phyloP scores from a whole-genome alignment of 2,113 vertebrate species.

The Nycticorax nycticorax region DNA sequence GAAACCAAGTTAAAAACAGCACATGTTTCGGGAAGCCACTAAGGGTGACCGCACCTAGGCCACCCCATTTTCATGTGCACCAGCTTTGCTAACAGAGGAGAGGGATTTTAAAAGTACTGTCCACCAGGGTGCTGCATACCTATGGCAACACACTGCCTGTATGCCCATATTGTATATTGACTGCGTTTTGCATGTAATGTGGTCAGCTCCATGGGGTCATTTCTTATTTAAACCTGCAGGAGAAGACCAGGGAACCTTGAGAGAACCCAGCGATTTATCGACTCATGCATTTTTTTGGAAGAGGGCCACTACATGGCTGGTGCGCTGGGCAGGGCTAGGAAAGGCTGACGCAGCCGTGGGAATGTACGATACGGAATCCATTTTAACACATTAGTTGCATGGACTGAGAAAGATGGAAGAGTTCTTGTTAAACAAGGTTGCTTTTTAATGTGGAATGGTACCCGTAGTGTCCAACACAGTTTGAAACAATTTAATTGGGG shows the following conservation, averaged over 20 bases:
- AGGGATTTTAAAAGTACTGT: background rate
- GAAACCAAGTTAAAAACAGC: background rate
- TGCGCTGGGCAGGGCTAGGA: background rate
- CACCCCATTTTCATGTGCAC: background rate
- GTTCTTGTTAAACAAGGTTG: background rate
- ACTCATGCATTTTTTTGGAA: background rate
- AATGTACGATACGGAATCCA: background rate
- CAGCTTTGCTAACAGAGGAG: background rate
- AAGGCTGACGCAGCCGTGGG: background rate
- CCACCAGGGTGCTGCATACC: accelerated
- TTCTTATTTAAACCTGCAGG: background rate
- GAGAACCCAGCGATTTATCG: background rate
- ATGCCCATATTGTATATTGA: background rate
- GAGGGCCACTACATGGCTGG: background rate
- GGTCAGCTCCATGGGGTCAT: background rate
- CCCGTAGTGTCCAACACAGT: accelerated
- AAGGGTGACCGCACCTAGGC: background rate
- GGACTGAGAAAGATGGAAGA: background rate
- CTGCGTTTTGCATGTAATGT: background rate
- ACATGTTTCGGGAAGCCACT: background rate
- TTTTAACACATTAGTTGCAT: background rate
- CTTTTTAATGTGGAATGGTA: background rate
- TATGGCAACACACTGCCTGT: background rate
- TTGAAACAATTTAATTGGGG: background rate
- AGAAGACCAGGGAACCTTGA: background rate